A percentile compares a stretch with the other conserved stretches of the same genome.
phyloP scores from a whole-genome alignment of 1,140 invertebrate species.

The Brachionus plicatilis region DNA sequence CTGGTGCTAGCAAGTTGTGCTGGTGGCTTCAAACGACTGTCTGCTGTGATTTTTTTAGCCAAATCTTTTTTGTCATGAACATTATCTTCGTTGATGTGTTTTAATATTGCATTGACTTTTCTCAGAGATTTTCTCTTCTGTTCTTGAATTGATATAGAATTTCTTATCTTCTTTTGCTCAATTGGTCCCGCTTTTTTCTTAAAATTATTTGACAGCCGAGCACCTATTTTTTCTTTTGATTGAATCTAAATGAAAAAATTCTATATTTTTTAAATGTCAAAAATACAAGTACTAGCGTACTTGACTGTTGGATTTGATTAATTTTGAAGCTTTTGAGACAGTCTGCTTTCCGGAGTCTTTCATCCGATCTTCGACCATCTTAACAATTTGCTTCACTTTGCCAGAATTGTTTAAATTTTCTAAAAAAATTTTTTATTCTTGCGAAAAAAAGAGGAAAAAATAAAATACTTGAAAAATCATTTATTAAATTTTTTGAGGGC shows the following conservation, averaged over 20 bases:
- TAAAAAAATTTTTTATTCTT: background rate
- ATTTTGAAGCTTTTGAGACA: background rate
- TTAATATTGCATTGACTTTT: background rate
- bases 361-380: slow-evolving; percentile 9
- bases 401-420: background rate
- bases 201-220: background rate
- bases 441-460: too few relatives aligned
- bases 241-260: background rate
- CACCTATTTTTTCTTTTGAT: background rate
- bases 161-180: background rate
- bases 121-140: background rate
- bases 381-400: slow-evolving; percentile 24
- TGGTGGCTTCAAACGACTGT: background rate
- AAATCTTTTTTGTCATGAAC: background rate
- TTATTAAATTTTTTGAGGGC: background rate
- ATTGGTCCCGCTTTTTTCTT: background rate
- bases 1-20: background rate
- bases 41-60: background rate
- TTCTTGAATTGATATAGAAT: background rate
- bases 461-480: background rate
- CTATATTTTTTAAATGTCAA: too few relatives aligned
- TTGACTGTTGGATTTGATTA: background rate
- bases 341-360: background rate
- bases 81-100: background rate
- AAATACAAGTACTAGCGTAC: background rate